Percentiles rank a stretch among this genome's conserved stretches.
Conservation (phyloP, 2,797 vertebrate species). For the Sebastes aleutianus region DNA sequence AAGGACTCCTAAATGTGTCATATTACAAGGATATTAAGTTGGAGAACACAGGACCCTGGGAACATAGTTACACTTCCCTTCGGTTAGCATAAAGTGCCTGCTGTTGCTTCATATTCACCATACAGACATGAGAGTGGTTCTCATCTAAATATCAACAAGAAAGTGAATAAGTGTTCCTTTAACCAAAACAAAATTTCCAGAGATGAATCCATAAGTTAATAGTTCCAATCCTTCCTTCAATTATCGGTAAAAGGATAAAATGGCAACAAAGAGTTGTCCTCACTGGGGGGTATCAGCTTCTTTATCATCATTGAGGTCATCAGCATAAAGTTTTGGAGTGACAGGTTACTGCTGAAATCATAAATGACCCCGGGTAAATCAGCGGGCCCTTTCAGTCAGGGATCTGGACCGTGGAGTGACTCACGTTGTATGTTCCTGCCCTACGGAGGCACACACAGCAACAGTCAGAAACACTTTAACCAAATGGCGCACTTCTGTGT, state of each 20-base stretch:
- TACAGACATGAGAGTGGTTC: neutral
- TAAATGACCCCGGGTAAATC: conserved; percentile 50
- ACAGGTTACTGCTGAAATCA: conserved; percentile 55
- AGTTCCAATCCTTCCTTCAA: neutral
- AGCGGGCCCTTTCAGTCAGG: conserved; percentile 35
- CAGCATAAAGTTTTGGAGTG: conserved; percentile 25
- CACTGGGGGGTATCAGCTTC: neutral
- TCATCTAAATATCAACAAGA: neutral
- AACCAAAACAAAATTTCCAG: neutral
- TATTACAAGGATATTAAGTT: neutral
- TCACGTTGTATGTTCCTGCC: conserved; percentile 64
- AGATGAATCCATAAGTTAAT: neutral
- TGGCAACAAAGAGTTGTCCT: neutral
- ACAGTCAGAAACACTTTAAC: conserved; percentile 63
- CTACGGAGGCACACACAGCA: conserved; percentile 43
- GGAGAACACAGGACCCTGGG: neutral
- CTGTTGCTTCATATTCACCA: neutral
- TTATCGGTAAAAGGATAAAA: neutral
- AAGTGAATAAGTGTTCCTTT: neutral
- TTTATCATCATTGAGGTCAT: conserved; percentile 32
- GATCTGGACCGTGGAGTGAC: conserved; percentile 57
- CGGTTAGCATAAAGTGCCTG: neutral
- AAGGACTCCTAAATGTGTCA: neutral
- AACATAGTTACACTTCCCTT: neutral
- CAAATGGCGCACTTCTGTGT: conserved; percentile 42